These are phyloP conservation scores for Rhineura floridana DNA, from an alignment of 2,113 vertebrate species.

Conservation along the genomic window DNA sequence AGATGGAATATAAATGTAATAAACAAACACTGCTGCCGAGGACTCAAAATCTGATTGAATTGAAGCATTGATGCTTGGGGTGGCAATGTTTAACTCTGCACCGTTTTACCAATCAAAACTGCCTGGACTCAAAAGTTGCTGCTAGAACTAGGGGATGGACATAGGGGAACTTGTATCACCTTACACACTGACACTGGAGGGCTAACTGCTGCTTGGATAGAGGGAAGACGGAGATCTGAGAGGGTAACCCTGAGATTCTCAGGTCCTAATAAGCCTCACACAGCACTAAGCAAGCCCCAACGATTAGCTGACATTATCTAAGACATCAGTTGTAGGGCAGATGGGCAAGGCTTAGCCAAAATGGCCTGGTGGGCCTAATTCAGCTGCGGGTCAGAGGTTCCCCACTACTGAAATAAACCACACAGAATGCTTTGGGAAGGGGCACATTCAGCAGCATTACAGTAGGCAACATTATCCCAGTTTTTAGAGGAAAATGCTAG, in stretches of 20 bases:
- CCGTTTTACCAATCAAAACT: background rate
- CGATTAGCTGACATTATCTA: no score
- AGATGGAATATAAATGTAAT: no score
- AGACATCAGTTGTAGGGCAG: no score
- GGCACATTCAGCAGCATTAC: background rate
- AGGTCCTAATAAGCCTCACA: background rate
- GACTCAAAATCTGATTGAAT: background rate
- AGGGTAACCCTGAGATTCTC: background rate
- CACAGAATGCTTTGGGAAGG: background rate
- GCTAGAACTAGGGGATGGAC: background rate
- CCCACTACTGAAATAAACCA: background rate
- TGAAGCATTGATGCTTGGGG: no score
- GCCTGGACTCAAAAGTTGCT: background rate
- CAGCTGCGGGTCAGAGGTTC: no score
- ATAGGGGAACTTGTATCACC: no score
- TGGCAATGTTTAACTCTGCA: background rate
- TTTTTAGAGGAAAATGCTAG: background rate
- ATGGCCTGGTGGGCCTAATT: no score
- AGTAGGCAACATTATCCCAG: background rate
- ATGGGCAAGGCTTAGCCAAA: no score
- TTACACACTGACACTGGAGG: no score
- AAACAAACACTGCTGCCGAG: background rate
- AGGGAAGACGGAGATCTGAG: background rate
- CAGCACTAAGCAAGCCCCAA: no score
- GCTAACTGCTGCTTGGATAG: background rate